Evolutionary conservation across 2,888 invertebrate genomes (phyloP).

Genomic region (Sesamia inferens): DNA sequence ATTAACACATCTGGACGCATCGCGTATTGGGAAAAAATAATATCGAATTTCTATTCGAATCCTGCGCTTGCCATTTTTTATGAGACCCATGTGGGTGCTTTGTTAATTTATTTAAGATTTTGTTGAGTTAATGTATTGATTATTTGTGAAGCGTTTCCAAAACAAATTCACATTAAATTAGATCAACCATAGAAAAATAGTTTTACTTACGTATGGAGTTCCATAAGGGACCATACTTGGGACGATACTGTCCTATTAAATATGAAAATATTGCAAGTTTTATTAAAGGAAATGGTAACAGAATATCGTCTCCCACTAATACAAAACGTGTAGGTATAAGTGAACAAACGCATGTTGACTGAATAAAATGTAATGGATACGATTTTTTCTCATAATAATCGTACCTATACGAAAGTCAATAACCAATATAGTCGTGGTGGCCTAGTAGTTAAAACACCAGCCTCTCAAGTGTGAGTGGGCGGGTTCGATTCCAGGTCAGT

Average conservation of each 20-base stretch:
- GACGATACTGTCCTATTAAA: not conserved
- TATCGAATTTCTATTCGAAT: slow-evolving; percentile 77
- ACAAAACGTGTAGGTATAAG: not conserved
- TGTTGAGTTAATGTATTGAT: slow-evolving; percentile 50
- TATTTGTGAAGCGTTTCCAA: slow-evolving; percentile 12
- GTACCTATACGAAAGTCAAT: too few relatives aligned
- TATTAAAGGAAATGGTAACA: not conserved
- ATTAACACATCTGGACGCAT: slow-evolving; percentile 78
- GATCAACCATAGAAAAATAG: not conserved
- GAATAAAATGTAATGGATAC: not conserved
- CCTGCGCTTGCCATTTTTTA: slow-evolving; percentile 75
- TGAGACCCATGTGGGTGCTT: slow-evolving; percentile 68
- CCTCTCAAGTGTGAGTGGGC: too few relatives aligned
- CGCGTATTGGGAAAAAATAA: slow-evolving; percentile 70
- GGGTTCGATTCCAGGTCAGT: too few relatives aligned
- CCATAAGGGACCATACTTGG: not conserved
- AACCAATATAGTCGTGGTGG: too few relatives aligned
- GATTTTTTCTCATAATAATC: not conserved
- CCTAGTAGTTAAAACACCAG: too few relatives aligned
- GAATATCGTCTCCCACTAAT: not conserved
- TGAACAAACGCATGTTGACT: too few relatives aligned
- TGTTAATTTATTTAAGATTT: slow-evolving; percentile 66
- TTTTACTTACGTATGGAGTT: not conserved
- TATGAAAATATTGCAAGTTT: not conserved
- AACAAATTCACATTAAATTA: not conserved